These are phyloP conservation scores for Rhea americana DNA, from an alignment of 2,113 vertebrate species.

Conservation along the genomic window DNA sequence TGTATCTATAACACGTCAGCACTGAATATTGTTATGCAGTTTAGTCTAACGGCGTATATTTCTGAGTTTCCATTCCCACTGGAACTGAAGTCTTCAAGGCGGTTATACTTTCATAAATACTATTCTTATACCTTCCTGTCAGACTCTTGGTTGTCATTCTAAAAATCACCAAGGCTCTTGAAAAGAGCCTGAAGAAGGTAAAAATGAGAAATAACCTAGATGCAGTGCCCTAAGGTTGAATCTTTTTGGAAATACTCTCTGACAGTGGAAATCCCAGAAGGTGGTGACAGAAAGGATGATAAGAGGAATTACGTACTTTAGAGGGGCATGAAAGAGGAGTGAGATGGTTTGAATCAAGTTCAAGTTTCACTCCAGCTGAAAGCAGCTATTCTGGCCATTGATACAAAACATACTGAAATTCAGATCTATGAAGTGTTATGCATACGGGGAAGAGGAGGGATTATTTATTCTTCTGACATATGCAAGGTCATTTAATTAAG, in stretches of 20 bases:
- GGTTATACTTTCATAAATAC: neutral
- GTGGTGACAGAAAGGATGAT: slow-evolving; percentile 52
- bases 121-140: neutral
- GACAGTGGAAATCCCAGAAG: slow-evolving; percentile 2
- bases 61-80: neutral
- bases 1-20: slow-evolving; percentile 3
- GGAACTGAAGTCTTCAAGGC: neutral
- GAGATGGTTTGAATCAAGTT: slow-evolving; percentile 61
- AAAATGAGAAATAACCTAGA: slow-evolving; percentile 3
- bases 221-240: neutral
- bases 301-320: slow-evolving; percentile 31
- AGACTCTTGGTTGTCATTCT: neutral
- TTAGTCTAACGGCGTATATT: neutral
- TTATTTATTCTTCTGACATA: neutral
- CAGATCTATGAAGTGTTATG: neutral
- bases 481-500: neutral
- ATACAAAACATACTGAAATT: slow-evolving; percentile 33
- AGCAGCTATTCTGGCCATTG: slow-evolving; percentile 22
- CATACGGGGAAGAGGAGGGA: neutral
- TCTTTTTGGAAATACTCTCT: slow-evolving; percentile 21
- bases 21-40: neutral
- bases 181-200: neutral
- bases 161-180: neutral
- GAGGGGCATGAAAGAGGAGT: slow-evolving; percentile 9
- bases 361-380: slow-evolving; percentile 38